A percentile compares a stretch with the other conserved stretches of the same genome.
Evolutionary conservation across 2,888 invertebrate species (phyloP).

Genomic region (Lepidocyrtinus sp.): DNA sequence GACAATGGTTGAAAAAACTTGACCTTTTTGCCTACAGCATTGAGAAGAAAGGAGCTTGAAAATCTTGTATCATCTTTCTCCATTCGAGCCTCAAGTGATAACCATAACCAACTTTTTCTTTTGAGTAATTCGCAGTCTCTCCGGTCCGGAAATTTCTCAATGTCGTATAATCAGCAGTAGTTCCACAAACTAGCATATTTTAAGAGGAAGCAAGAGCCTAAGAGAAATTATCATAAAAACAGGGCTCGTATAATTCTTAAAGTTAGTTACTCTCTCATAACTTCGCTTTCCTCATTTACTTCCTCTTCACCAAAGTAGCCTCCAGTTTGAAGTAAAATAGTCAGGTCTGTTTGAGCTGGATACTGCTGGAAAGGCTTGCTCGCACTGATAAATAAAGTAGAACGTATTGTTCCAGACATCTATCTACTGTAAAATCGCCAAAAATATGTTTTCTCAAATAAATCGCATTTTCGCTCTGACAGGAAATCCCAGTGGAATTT

Average conservation of each 20-base stretch:
- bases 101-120: conserved; percentile 40
- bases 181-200: conserved; percentile 33
- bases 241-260: background rate
- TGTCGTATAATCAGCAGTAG: conserved; percentile 56
- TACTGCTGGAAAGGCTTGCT: too few relatives aligned
- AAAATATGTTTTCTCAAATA: conserved; percentile 51
- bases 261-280: too few relatives aligned
- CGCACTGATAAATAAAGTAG: background rate
- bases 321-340: background rate
- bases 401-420: background rate
- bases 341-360: background rate
- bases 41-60: too few relatives aligned
- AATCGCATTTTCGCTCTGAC: conserved; percentile 54
- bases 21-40: background rate
- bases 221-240: conserved; percentile 29
- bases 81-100: conserved; percentile 13
- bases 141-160: conserved; percentile 60
- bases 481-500: conserved; percentile 51
- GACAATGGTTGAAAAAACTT: background rate
- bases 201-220: conserved; percentile 20
- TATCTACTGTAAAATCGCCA: conserved; percentile 37
- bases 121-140: conserved; percentile 52
- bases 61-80: background rate
- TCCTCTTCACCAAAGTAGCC: background rate
- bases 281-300: background rate